phyloP scores from a whole-genome alignment of 1,140 invertebrate species.

The Nixonia krombeini region DNA sequence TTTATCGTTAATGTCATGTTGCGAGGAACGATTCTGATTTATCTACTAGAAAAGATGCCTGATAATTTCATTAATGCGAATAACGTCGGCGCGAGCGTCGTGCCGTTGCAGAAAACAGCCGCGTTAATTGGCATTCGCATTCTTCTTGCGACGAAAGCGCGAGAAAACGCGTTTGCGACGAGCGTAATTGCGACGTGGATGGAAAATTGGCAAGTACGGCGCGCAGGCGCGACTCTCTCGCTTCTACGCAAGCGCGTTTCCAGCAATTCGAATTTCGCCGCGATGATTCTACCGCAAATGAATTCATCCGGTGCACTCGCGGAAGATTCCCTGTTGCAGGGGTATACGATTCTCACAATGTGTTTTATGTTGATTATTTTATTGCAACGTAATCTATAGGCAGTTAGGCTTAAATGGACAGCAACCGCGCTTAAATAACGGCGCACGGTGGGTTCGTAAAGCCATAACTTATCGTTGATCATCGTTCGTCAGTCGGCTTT shows the following conservation, averaged over 20 bases:
- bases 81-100: neutral
- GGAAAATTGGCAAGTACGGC: too few relatives aligned
- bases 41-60: conserved; percentile 10
- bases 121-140: neutral
- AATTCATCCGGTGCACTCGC: conserved; percentile 14
- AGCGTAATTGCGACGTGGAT: too few relatives aligned
- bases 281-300: conserved; percentile 24
- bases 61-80: conserved; percentile 19
- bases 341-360: conserved; percentile 46
- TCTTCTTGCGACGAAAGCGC: too few relatives aligned
- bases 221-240: too few relatives aligned
- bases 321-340: conserved; percentile 30
- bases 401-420: conserved; percentile 63
- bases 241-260: too few relatives aligned
- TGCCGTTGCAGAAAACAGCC: too few relatives aligned
- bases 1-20: conserved; percentile 28
- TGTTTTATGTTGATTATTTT: conserved; percentile 69
- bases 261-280: conserved; percentile 33
- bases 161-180: too few relatives aligned
- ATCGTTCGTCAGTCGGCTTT: conserved; percentile 63
- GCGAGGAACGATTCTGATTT: conserved; percentile 14
- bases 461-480: conserved; percentile 67
- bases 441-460: conserved; percentile 61
- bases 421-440: conserved; percentile 63
- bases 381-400: conserved; percentile 64